Evolutionary conservation across 2,113 vertebrate species (phyloP).

Genomic region (Notothenia rossii): DNA sequence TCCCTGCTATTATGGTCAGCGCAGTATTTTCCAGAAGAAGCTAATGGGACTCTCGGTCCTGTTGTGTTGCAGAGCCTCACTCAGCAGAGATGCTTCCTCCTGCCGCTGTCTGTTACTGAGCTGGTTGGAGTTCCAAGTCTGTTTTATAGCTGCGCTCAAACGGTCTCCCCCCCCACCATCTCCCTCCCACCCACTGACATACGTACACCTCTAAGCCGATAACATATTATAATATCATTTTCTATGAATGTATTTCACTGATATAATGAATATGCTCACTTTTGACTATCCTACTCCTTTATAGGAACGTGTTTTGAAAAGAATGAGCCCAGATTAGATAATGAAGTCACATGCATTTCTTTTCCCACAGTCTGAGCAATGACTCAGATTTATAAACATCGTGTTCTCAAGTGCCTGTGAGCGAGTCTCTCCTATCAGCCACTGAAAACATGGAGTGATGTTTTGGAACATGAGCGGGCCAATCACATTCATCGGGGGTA

Average conservation of each 20-base stretch:
- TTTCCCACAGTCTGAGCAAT: conserved; percentile 6
- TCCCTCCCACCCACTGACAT: conserved; percentile 25
- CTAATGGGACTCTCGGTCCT: conserved; percentile 16
- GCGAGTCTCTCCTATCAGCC: not conserved
- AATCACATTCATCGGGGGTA: conserved; percentile 19
- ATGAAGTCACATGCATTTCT: not conserved
- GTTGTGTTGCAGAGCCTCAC: conserved; percentile 10
- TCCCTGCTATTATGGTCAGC: conserved; percentile 50
- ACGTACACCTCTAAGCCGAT: not conserved
- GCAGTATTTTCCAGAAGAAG: conserved; percentile 27
- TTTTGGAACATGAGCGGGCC: not conserved
- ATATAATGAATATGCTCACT: too few species aligned
- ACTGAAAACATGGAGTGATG: conserved; percentile 12
- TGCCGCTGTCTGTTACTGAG: conserved; percentile 64
- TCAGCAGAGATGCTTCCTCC: conserved; percentile 38
- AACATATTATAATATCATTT: not conserved
- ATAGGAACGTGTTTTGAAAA: not conserved
- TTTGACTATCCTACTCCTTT: too few species aligned
- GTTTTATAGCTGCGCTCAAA: conserved; percentile 64
- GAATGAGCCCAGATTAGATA: not conserved
- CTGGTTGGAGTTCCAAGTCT: conserved; percentile 59
- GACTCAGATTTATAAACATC: conserved; percentile 17
- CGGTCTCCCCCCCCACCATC: conserved; percentile 10
- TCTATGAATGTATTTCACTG: not conserved
- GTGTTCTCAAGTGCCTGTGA: not conserved